Percentiles rank a stretch among this genome's conserved stretches.
These are phyloP conservation scores for Aegypius monachus DNA, from an alignment of 2,113 vertebrate genomes.

Conservation along the genomic window DNA sequence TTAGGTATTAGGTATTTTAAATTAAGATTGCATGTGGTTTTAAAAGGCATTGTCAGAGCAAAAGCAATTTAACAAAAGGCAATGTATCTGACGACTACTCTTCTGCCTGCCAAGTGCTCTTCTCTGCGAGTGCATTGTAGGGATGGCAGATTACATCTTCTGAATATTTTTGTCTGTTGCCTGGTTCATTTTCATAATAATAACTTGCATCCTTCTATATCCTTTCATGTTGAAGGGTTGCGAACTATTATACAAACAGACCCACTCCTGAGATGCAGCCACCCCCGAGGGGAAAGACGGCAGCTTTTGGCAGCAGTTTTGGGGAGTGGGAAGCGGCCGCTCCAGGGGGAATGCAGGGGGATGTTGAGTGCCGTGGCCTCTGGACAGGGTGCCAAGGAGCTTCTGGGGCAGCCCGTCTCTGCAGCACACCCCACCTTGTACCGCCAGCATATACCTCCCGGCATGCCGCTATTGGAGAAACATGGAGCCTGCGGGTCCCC, in stretches of 20 bases:
- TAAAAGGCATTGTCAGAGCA: slow-evolving; percentile 46
- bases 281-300: not conserved
- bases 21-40: slow-evolving; percentile 44
- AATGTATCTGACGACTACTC: slow-evolving; percentile 42
- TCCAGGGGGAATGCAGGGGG: accelerated
- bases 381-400: accelerated
- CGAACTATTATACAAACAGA: slow-evolving; percentile 41
- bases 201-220: slow-evolving; percentile 39
- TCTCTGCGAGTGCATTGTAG: slow-evolving; percentile 8
- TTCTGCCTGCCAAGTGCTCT: slow-evolving; percentile 61
- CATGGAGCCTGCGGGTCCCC: accelerated
- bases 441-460: accelerated
- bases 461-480: not conserved
- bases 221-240: slow-evolving; percentile 43
- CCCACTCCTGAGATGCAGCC: not conserved
- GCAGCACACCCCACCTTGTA: accelerated
- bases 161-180: slow-evolving; percentile 59
- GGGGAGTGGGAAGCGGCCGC: accelerated
- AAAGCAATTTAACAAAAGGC: slow-evolving; percentile 58
- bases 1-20: slow-evolving; percentile 37
- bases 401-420: not conserved
- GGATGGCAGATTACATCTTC: slow-evolving; percentile 47
- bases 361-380: not conserved
- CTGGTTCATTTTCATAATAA: slow-evolving; percentile 63
- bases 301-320: not conserved